Base-by-base conservation (phyloP, 1,140 invertebrate species). In the Dolichoris vasculosae region DNA sequence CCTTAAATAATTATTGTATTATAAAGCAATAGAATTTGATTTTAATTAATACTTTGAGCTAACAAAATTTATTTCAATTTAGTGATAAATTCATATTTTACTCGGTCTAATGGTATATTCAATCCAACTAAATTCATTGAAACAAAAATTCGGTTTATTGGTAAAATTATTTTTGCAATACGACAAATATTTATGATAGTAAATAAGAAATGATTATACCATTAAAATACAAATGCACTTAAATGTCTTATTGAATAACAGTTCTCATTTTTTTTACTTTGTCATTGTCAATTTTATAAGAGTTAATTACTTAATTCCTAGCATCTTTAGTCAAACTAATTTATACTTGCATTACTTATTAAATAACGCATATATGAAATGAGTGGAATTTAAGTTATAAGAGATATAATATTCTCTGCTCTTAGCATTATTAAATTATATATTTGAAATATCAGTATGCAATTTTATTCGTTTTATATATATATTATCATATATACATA, bases 11-110 rank as follows among this genome's bases (percentile, higher is more conserved):
- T n/a, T n/a, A n/a, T n/a, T n/a, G n/a, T n/a, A n/a, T n/a, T n/a
- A n/a, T n/a, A n/a, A 9, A 64, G 13, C 13, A 64, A 64, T 3
- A 64, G 30, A 20, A 30, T 30, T 30, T n/a, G 8, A 79, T 80
- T 84, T 51, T 11, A 59, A 23, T 6, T 2, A 9, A 3, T 59
- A 59, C 20, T 59, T 13, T 26, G 55, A 59, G 26, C 26, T 26
- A 26, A 13, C 2, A 26, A 26, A 59, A 26, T 59, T 59, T 2
- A 26, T 26, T 59, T 59, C 23, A 6, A 48, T 69, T 83, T 59
- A 79, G 77, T 86, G 85, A 86, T 43, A 63, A 77, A 81, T 75
- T 77, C 30, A 2, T 26, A 20, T 59, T 26, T 3, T 6, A 59
- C 26, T 59, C 9, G 23, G 55, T 1, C 23, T 26, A 59, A 26